Evolutionary conservation across 2,888 invertebrate species (phyloP).

Genomic region (Vesta saturnalis): DNA sequence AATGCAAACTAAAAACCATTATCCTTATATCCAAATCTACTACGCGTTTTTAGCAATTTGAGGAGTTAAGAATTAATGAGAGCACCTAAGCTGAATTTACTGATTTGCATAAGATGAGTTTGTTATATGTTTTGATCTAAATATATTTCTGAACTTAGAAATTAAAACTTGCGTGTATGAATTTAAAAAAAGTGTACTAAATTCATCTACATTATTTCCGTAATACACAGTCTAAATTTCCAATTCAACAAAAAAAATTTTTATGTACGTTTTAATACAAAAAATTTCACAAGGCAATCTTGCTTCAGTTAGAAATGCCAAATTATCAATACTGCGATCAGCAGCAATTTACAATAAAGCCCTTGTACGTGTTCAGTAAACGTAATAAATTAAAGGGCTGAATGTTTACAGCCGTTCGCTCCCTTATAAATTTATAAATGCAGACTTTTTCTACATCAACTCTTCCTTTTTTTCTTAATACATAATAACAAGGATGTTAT

Average conservation of each 20-base stretch:
- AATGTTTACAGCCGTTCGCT: conserved; percentile 17
- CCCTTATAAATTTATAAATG: conserved; percentile 21
- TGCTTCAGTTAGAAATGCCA: conserved; percentile 20
- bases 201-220: too few species aligned
- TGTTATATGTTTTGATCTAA: too few species aligned
- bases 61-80: too few species aligned
- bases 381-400: conserved; percentile 30
- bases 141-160: too few species aligned
- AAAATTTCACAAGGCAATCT: neutral
- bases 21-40: neutral
- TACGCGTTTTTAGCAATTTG: too few species aligned
- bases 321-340: conserved; percentile 29
- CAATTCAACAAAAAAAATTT: neutral
- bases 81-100: too few species aligned
- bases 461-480: neutral
- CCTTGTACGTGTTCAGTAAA: conserved; percentile 30
- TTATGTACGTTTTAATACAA: neutral
- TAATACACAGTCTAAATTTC: too few species aligned
- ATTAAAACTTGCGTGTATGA: too few species aligned
- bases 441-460: neutral
- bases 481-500: too few species aligned
- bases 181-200: too few species aligned
- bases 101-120: too few species aligned
- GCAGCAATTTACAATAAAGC: conserved; percentile 32
- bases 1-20: conserved; percentile 4